Evolutionary conservation across 2,888 invertebrate species (phyloP).

Genomic region (Drosophila macrospina): DNA sequence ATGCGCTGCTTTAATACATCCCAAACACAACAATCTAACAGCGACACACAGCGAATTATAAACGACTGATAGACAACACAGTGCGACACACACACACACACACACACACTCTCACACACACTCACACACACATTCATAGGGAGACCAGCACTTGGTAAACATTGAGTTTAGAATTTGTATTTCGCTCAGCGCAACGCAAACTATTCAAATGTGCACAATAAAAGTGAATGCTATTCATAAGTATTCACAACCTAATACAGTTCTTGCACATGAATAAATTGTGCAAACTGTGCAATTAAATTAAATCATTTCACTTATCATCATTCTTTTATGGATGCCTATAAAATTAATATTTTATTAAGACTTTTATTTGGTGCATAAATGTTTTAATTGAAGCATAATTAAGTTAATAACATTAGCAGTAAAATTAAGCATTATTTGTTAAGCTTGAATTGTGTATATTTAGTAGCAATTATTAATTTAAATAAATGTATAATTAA

Average conservation of each 20-base stretch:
- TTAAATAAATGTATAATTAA: too few species aligned
- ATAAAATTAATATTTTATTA: too few species aligned
- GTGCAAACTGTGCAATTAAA: neutral
- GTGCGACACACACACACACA: conserved; percentile 16
- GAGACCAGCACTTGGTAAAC: conserved; percentile 37
- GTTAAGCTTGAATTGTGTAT: too few species aligned
- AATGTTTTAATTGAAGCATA: too few species aligned
- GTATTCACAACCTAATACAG: conserved; percentile 3
- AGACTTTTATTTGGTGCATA: too few species aligned
- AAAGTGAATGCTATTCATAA: conserved; percentile 4
- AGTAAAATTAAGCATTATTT: too few species aligned
- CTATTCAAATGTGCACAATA: conserved; percentile 3
- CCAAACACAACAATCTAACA: conserved; percentile 38
- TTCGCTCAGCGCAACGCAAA: conserved; percentile 20
- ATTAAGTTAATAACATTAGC: too few species aligned
- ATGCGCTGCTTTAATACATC: conserved; percentile 45
- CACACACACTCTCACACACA: conserved; percentile 5
- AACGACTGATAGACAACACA: conserved; percentile 55
- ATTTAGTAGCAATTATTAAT: too few species aligned
- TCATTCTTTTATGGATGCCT: too few species aligned
- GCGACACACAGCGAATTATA: too few species aligned
- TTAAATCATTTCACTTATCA: neutral
- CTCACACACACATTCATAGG: conserved; percentile 1
- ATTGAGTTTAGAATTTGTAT: conserved; percentile 4
- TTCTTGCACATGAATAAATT: neutral